Evolutionary conservation across 2,797 vertebrate genomes (phyloP), one percentile per base, ranked within the genome.

Genomic region (Manis javanica): DNA sequence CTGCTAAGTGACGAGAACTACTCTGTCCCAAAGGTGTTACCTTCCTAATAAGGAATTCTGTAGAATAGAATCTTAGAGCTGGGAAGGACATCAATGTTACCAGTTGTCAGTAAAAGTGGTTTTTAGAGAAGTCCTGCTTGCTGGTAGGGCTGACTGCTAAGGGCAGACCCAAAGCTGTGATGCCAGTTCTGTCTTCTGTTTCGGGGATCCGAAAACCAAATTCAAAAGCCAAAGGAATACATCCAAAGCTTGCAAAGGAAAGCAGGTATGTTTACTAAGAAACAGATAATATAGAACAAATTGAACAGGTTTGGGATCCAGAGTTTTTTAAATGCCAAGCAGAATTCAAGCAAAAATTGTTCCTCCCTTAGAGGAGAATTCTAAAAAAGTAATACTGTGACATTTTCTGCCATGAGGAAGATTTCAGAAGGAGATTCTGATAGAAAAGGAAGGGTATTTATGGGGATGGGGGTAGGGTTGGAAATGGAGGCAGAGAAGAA

Each of bases 351-450:
- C 46, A 82, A 88, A 94, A 75, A 72, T 23, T 59, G 29, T 61
- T 88, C 49, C n/a, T 84, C 49, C 39, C 84, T 82, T 23, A 71
- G 14, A 94, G 19, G 69, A 84, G 59, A 84, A 86, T 87, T 69
- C 81, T 55, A 24, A 79, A 74, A 94, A 87, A 42, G 37, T 85
- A 57, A 49, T 66, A 53, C 5, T 83, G 23, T 92, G 61, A 91
- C 31, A 81, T 26, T 94, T 94, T 91, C 23, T 79, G 55, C 61
- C 61, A 82, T 71, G 11, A 86, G n/a, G 34, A 93, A 51, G 72
- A 6, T 96, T 93, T 90, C 90, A 74, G 46, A 90, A 87, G 75
- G 46, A 71, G 37, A 87, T 88, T 75, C 31, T 85, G 68, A 63
- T 53, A 90, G 77, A 57, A 90, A 90, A 87, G 49, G 69, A 84